Evolutionary conservation across 2,113 vertebrate genomes (phyloP), one percentile per base, ranked within the genome.

Genomic region (Balaenoptera acutorostrata): DNA sequence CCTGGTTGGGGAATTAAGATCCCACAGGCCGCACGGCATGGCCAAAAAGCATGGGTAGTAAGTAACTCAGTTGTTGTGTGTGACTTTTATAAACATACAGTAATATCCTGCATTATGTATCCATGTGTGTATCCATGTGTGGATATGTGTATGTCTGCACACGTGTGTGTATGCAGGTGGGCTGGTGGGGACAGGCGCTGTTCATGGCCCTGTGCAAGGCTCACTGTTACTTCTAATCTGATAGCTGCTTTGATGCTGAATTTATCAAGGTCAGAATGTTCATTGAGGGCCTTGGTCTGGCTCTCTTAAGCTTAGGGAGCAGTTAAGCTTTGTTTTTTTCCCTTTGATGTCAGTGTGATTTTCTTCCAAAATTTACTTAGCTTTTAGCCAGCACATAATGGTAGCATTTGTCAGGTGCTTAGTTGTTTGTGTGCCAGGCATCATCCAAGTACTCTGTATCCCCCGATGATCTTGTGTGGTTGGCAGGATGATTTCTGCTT

Each of bases 331-430:
- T 49, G 55, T 27, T 44, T 44, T 33, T 61, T 69, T 27, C 8
- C 17, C 33, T 72, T 61, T 92, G 78, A 27, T 46, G n/a, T 66
- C 69, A 6, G 59, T 77, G 13, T 95, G 52, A 39, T 78, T 90
- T 95, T 52, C 55, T 63, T 49, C 23, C 46, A 75, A 10, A 68
- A 68, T 49, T 52, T 46, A 8, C 21, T 90, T 66, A 27, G 21
- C n/a, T 55, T 89, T 83, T 64, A 74, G 57, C 23, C 27, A 66
- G 27, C 6, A 41, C 2, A 31, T n/a, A 66, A 66, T 27, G 57
- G 36, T 86, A 4, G 7, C 9, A 1, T 68, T n/a, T 66, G 71
- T 66, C 39, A 49, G 63, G 31, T 69, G 44, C 23, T 46, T 78
- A 44, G 72, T 12, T 86, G 71, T 78, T 33, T 17, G 25, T 39